Evolutionary conservation across 35 echinoderm and acorn worm genomes (phyloP).

Genomic region (Amphiura filiformis): DNA sequence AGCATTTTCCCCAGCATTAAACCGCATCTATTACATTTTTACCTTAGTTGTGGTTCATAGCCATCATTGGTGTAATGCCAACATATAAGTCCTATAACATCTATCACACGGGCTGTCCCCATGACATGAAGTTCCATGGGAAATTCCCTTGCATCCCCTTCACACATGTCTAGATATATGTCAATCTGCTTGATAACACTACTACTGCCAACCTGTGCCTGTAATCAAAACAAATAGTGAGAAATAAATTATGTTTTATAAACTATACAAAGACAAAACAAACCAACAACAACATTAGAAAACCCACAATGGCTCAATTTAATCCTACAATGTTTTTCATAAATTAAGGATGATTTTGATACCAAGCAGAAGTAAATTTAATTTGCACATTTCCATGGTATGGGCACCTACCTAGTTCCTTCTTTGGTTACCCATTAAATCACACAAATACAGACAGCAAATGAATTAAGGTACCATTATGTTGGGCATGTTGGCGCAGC

Average conservation of each 20-base stretch:
- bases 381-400: too few species aligned
- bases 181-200: conserved; percentile 83
- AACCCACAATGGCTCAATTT: too few species aligned
- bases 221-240: neutral
- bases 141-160: conserved; percentile 51
- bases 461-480: too few species aligned
- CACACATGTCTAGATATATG: conserved; percentile 89
- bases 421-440: too few species aligned
- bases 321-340: too few species aligned
- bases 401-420: too few species aligned
- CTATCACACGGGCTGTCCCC: conserved; percentile 72
- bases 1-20: too few species aligned
- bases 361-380: too few species aligned
- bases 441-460: too few species aligned
- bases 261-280: neutral
- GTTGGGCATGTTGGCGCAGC: too few species aligned
- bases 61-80: conserved; percentile 95
- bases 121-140: conserved; percentile 70
- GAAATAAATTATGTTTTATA: neutral
- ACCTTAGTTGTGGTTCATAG: conserved; percentile 73
- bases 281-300: neutral
- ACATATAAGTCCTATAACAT: conserved; percentile 95
- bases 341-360: too few species aligned
- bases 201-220: conserved; percentile 71
- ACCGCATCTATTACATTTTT: neutral